Evolutionary conservation across 35 echinoderm and acorn worm genomes (phyloP), one percentile per base, ranked within the genome.

Genomic region (Chiridota heheva): DNA sequence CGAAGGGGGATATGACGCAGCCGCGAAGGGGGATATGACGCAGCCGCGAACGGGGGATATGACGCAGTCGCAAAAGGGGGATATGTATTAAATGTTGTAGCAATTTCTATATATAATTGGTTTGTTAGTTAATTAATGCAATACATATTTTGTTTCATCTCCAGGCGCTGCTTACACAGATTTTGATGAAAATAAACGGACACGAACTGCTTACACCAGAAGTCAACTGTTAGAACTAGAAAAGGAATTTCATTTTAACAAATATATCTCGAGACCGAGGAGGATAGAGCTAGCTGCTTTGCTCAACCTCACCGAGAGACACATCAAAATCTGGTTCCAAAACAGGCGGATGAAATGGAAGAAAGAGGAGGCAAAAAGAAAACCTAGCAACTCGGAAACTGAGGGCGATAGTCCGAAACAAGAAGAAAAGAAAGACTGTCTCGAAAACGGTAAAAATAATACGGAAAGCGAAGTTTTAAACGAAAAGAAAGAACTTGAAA

Each of bases 311-410:
- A 98, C 95, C 15, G 95, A 98, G 60, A 84, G 95, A 13, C 95
- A 98, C 60, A 98, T 98, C 36, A 98, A 98, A 81, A 98, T 98
- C 20, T 98, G 95, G 95, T 98, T 98, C 62, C 95, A 98, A 42
- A 98, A 98, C 36, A 67, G 95, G 26, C 79, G 95, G 16, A 98
- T 98, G 95, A 98, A 98, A 42, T 98, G 85, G 85, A 98, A 98
- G 76, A 98, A 98, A 65, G 95, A 92, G 27, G 95, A 98, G 69
- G 89, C 89, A 2, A 98, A 98, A 56, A 73, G 86, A n/a, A 88
- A 91, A 76, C 89, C 89, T 2, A 48, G 15, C 27, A 44, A 56
- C 35, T 47, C 28, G 12, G 64, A 91, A 46, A 7, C 62, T 5
- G 76, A 93, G 25, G 41, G 62, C 33, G 70, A 82, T 0, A 35